Evolutionary conservation across 2,888 invertebrate genomes (phyloP), one percentile per base, ranked within the genome.

Genomic region (Cactoblastis cactorum): DNA sequence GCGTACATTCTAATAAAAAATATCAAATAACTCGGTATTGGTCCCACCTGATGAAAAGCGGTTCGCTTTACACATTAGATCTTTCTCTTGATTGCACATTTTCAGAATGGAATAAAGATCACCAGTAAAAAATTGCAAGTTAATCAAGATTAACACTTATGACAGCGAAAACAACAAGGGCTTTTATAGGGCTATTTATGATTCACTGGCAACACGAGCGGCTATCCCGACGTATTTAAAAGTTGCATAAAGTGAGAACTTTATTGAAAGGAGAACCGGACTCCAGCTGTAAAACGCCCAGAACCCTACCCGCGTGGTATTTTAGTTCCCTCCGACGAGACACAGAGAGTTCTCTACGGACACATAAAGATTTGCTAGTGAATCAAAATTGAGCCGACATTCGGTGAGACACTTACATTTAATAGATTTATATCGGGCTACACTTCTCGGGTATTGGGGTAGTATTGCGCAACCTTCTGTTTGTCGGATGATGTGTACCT

Each of bases 361-460:
- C 32, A 32, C n/a, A 12, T 34, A 14, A 35, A 37, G 14, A 37
- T 8, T n/a, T 17, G 37, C 37, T 8, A 37, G 37, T 37, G 4
- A 37, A 37, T 37, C 14, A 17, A 35, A 37, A 1, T 35, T 12
- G 1, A 35, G 14, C 12, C 22, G 2, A 41, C 8, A 22, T 19
- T 41, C 22, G 18, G 22, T 41, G 41, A 41, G 12, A 41, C 12
- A 41, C 41, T 41, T 22, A 41, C 22, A 41, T 41, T 41, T 19
- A 68, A 84, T 83, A 85, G 82, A 73, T 80, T 80, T 79, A 80
- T 71, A 76, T 74, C 78, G 80, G 71, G 75, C 71, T 75, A 85
- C 84, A 84, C 77, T 53, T 75, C 58, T 69, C 69, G 88, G 88
- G 88, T 88, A 89, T 89, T 89, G 88, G 71, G 88, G 88, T 87